Percentiles rank a stretch among this genome's conserved stretches.
phyloP scores from a whole-genome alignment of 2,888 invertebrate species.

The Ceraclea dissimilis region DNA sequence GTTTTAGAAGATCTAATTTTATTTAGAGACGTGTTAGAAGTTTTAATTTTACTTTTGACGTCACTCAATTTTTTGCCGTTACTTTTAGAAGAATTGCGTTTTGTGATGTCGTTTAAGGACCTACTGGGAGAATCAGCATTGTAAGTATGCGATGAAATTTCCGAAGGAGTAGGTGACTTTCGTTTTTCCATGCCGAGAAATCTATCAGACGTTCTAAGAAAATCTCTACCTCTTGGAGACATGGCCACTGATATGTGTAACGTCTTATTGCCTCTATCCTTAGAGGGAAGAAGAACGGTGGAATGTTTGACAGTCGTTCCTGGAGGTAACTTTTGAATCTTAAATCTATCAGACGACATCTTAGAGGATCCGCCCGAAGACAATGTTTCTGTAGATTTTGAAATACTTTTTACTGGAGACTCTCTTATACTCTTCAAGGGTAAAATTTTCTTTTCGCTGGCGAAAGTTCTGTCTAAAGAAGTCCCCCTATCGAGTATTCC shows the following conservation, averaged over 20 bases:
- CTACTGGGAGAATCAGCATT: conserved; percentile 11
- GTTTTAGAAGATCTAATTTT: conserved; percentile 15
- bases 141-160: conserved; percentile 20
- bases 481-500: conserved; percentile 46
- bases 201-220: conserved; percentile 24
- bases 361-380: conserved; percentile 53
- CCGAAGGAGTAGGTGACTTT: conserved; percentile 20
- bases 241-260: conserved; percentile 40
- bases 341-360: conserved; percentile 36
- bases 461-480: conserved; percentile 50
- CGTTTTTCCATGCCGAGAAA: conserved; percentile 11
- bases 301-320: conserved; percentile 38
- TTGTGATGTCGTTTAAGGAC: conserved; percentile 28
- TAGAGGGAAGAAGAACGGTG: conserved; percentile 35
- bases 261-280: conserved; percentile 35
- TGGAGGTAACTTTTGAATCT: conserved; percentile 29
- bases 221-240: conserved; percentile 28
- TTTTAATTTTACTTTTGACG: conserved; percentile 34
- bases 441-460: conserved; percentile 45
- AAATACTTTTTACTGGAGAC: conserved; percentile 16
- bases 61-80: conserved; percentile 6
- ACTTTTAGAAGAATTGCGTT: conserved; percentile 9
- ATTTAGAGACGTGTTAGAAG: conserved; percentile 27
- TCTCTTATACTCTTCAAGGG: conserved; percentile 23
- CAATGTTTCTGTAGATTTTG: conserved; percentile 44